Evolutionary conservation across 23 tunicate species (phyloP).

Genomic region (Trididemnum miniatum): DNA sequence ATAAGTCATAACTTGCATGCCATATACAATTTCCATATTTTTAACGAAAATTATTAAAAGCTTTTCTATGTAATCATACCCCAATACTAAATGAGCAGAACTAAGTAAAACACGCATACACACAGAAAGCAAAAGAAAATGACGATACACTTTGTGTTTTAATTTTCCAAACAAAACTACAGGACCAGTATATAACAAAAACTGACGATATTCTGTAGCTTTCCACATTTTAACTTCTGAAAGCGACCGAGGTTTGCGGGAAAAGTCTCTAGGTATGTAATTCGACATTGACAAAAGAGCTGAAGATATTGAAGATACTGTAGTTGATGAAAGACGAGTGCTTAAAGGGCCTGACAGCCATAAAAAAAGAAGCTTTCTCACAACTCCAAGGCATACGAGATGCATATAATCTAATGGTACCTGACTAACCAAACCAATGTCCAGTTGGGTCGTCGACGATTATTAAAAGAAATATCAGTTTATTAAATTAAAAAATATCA

Average conservation of each 20-base stretch:
- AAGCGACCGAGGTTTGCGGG: conserved; percentile 35
- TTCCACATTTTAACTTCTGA: conserved; percentile 49
- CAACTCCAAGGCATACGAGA: conserved; percentile 12
- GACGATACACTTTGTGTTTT: conserved; percentile 19
- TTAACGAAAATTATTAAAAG: too few relatives aligned
- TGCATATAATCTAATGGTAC: conserved; percentile 21
- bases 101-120: too few relatives aligned
- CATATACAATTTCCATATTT: too few relatives aligned
- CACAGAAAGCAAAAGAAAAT: conserved; percentile 51
- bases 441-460: conserved; percentile 6
- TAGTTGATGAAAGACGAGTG: background rate
- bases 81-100: too few relatives aligned
- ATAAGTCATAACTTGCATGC: too few relatives aligned
- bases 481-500: too few relatives aligned
- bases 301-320: background rate
- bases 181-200: conserved; percentile 40
- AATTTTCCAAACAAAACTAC: conserved; percentile 21
- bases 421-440: conserved; percentile 40
- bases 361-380: background rate
- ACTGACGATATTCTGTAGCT: conserved; percentile 50
- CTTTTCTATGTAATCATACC: too few relatives aligned
- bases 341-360: background rate
- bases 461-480: too few relatives aligned
- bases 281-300: too few relatives aligned
- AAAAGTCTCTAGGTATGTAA: conserved; percentile 43